Base-by-base conservation (phyloP, 2,113 vertebrate genomes). In the Leptosomus discolor region DNA sequence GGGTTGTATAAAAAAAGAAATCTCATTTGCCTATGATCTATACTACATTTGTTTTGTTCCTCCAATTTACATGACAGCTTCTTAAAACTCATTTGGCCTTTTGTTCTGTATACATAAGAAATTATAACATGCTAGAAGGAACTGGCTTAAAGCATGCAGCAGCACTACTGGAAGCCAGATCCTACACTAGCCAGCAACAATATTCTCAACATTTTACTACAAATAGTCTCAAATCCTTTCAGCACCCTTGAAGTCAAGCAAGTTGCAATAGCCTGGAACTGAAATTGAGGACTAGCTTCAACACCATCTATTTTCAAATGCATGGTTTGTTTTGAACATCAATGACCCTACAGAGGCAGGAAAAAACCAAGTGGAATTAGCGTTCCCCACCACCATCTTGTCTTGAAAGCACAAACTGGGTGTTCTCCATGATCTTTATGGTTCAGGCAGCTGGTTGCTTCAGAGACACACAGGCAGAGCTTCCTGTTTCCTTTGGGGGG, bases 371-470 rank as follows among this genome's bases (percentile, higher is more conserved):
- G 36, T 29, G 18, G 57, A 90, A 74, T 37, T 54, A 10, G 14
- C 6, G 11, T 19, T 89, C 32, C 34, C 41, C 43, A 58, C n/a
- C 54, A 76, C 56, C 81, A 80, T 27, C 26, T 82, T 51, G 37
- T 90, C 63, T 46, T 88, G 53, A 74, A 92, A 85, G 92, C 21
- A 75, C 67, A 80, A 87, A 74, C 45, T 88, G 69, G 4, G 48
- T 81, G 65, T 95, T 96, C 92, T 94, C 86, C 69, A 36, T 68
- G 60, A 86, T 92, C 67, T 92, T 94, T 89, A 68, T 27, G 64
- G 86, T 88, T 80, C 73, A 92, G 96, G 88, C 92, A 91, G 86
- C 83, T 87, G 88, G 77, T 88, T 97, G 86, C 87, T 95, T 96
- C 92, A 93, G 53, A 94, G 61, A 90, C 61, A 92, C 41, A 89